phyloP scores from a whole-genome alignment of 2,113 vertebrate species.

The Ailuropoda melanoleuca region DNA sequence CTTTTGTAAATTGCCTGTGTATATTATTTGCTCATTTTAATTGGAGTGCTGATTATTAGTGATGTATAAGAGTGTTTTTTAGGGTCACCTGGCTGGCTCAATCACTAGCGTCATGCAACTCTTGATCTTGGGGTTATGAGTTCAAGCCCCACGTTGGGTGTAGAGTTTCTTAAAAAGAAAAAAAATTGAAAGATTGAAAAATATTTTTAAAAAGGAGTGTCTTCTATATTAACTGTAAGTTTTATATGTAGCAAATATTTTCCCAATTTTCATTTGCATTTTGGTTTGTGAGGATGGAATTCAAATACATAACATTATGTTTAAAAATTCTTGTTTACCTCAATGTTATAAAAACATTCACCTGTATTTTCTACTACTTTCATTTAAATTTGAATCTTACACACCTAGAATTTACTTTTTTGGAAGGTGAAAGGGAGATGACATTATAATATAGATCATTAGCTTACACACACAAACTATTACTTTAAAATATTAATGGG shows the following conservation, averaged over 20 bases:
- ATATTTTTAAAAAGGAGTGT: not conserved
- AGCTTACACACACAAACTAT: not conserved
- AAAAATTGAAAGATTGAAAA: not conserved
- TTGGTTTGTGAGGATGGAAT: not conserved
- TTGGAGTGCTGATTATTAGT: not conserved
- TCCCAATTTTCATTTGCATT: not conserved
- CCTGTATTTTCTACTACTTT: not conserved
- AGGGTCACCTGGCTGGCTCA: not conserved
- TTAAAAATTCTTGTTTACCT: not conserved
- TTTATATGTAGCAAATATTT: slow-evolving; percentile 21
- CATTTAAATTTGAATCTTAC: not conserved
- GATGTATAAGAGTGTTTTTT: not conserved
- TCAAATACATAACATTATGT: not conserved
- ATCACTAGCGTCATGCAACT: not conserved
- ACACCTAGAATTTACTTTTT: not conserved
- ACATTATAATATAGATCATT: not conserved
- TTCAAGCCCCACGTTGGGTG: not conserved
- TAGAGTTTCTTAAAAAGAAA: not conserved
- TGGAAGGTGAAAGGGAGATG: not conserved
- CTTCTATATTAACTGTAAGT: not conserved
- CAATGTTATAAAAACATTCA: not conserved
- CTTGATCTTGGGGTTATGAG: not conserved
- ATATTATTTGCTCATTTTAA: slow-evolving; percentile 8
- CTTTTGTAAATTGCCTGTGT: not conserved
- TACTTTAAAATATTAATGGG: not conserved